These are phyloP conservation scores for Caenorhabditis sp. DNA, from an alignment of 2,888 invertebrate species.

Conservation along the genomic window DNA sequence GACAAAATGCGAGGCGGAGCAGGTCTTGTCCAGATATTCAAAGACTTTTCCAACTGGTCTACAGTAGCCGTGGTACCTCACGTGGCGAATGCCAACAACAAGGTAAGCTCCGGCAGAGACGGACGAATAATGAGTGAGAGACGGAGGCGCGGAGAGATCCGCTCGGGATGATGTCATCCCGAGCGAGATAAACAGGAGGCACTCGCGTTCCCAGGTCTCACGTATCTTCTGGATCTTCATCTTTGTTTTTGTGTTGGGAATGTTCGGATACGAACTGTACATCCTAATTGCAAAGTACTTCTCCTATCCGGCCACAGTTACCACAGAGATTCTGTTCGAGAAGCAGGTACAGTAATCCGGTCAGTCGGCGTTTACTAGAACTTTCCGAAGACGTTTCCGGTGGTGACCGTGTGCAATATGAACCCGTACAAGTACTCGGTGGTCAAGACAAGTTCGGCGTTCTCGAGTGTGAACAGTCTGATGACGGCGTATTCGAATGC, in stretches of 20 bases:
- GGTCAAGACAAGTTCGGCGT: conserved; percentile 42
- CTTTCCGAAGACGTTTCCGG: conserved; percentile 59
- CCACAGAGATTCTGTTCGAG: conserved; percentile 61
- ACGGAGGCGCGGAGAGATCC: conserved; percentile 6
- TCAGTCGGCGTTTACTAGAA: not conserved
- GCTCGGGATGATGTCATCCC: conserved; percentile 20
- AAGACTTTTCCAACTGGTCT: conserved; percentile 70
- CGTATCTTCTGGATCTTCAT: conserved; percentile 64
- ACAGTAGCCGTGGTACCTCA: conserved; percentile 67
- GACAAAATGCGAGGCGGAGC: conserved; percentile 27
- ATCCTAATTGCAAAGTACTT: conserved; percentile 63
- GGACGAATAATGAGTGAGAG: not conserved
- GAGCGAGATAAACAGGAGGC: conserved; percentile 20
- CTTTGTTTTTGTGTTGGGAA: conserved; percentile 53
- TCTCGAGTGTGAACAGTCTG: conserved; percentile 45
- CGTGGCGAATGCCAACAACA: conserved; percentile 63
- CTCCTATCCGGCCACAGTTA: conserved; percentile 59
- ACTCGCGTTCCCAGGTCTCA: conserved; percentile 52
- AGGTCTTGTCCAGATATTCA: conserved; percentile 61
- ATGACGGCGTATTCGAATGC: conserved; percentile 53
- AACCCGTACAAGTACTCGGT: conserved; percentile 65
- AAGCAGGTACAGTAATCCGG: conserved; percentile 44
- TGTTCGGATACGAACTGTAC: conserved; percentile 65
- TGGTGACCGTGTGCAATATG: conserved; percentile 68
- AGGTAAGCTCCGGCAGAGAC: conserved; percentile 39